A percentile compares a stretch with the other conserved stretches of the same genome.
Evolutionary conservation across 2,797 vertebrate genomes (phyloP).

Genomic region (Hippoglossus hippoglossus): DNA sequence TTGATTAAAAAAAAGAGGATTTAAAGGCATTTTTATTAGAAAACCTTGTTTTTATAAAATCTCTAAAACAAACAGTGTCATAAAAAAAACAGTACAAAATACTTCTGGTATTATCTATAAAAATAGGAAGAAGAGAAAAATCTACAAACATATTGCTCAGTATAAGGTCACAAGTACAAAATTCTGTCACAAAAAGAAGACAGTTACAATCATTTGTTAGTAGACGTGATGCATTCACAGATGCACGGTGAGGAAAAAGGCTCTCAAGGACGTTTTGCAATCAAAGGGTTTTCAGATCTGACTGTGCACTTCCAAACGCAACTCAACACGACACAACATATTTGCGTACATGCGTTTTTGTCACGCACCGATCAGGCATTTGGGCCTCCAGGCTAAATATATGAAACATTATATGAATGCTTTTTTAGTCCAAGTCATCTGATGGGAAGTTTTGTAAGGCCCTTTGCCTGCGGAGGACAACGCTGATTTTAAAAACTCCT

Average conservation of each 20-base stretch:
- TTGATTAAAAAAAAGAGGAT: slow-evolving; percentile 18
- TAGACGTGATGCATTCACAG: slow-evolving; percentile 48
- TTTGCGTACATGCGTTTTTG: not conserved
- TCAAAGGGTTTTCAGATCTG: slow-evolving; percentile 80
- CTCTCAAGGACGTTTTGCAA: slow-evolving; percentile 54
- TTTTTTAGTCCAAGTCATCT: slow-evolving; percentile 11
- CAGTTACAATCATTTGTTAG: slow-evolving; percentile 57
- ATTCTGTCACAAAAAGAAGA: slow-evolving; percentile 32
- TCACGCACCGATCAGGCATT: slow-evolving; percentile 19
- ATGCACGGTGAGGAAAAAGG: not conserved
- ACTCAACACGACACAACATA: slow-evolving; percentile 1
- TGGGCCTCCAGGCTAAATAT: slow-evolving; percentile 38
- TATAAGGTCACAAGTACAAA: slow-evolving; percentile 50
- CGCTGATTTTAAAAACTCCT: not conserved
- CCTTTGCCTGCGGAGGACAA: not conserved
- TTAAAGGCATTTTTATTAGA: slow-evolving; percentile 64
- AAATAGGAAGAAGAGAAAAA: slow-evolving; percentile 15
- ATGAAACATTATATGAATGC: slow-evolving; percentile 17
- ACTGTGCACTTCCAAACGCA: slow-evolving; percentile 33
- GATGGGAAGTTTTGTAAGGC: not conserved
- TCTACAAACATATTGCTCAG: slow-evolving; percentile 49
- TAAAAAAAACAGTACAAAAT: slow-evolving; percentile 58
- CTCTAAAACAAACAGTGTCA: slow-evolving; percentile 64
- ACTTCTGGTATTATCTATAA: slow-evolving; percentile 62
- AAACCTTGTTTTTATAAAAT: slow-evolving; percentile 64